Conservation (phyloP, 2,888 invertebrate genomes). For the Heteromyza rotundicornis region DNA sequence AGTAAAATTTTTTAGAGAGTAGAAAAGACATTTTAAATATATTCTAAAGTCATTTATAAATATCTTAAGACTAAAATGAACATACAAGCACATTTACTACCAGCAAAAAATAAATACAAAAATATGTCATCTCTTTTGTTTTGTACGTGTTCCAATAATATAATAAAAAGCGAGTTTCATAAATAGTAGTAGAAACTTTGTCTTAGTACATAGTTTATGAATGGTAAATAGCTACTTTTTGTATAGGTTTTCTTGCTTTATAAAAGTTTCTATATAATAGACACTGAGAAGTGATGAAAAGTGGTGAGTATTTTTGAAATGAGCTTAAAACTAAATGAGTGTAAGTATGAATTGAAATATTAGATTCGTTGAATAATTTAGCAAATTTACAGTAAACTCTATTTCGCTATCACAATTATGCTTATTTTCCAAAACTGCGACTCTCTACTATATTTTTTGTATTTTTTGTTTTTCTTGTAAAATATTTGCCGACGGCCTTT, state of each 20-base stretch:
- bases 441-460: neutral
- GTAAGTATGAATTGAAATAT: slow-evolving; percentile 33
- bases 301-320: slow-evolving; percentile 5
- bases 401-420: slow-evolving; percentile 39
- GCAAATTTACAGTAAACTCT: neutral
- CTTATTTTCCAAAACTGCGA: slow-evolving; percentile 25
- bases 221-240: no score
- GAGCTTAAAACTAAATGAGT: no score
- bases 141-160: neutral
- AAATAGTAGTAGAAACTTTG: neutral
- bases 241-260: slow-evolving; percentile 13
- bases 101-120: slow-evolving; percentile 24
- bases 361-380: slow-evolving; percentile 27
- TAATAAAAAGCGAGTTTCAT: slow-evolving; percentile 6
- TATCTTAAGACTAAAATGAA: slow-evolving; percentile 17
- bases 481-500: slow-evolving; percentile 16
- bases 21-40: no score
- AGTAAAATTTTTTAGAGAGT: no score
- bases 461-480: no score
- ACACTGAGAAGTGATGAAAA: slow-evolving; percentile 51
- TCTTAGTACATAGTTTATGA: no score
- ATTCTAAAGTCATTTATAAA: no score
- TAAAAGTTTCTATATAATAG: slow-evolving; percentile 39
- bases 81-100: slow-evolving; percentile 21
- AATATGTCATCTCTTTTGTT: neutral